Evolutionary conservation across 2,888 invertebrate genomes (phyloP).

Genomic region (Ectobius pallidus): DNA sequence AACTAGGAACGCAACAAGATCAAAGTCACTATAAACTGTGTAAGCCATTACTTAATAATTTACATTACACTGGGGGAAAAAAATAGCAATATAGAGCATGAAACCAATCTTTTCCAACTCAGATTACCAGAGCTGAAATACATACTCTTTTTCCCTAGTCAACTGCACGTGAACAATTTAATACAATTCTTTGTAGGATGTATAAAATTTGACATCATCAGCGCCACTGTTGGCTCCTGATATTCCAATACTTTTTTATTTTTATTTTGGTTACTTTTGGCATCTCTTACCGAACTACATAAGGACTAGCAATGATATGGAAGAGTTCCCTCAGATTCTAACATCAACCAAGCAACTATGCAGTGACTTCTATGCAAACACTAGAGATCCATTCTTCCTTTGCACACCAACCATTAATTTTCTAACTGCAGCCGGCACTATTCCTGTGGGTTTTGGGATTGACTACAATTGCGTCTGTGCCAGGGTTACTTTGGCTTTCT

Average conservation of each 20-base stretch:
- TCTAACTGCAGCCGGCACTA: constrained; percentile 1
- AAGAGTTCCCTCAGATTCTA: constrained; percentile 34
- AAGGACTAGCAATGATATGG: constrained; percentile 41
- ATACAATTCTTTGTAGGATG: constrained; percentile 1
- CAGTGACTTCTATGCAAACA: constrained; percentile 29
- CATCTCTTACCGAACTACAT: constrained; percentile 32
- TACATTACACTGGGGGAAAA: background rate
- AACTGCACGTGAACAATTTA: constrained; percentile 3
- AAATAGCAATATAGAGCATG: background rate
- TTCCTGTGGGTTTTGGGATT: constrained; percentile 13
- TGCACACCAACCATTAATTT: constrained; percentile 22
- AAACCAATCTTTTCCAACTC: background rate
- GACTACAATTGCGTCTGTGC: constrained; percentile 12
- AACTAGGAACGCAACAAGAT: constrained; percentile 3
- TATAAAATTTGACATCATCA: constrained; percentile 17
- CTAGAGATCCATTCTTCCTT: constrained; percentile 12
- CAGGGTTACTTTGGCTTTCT: background rate
- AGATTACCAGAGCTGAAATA: background rate
- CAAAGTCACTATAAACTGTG: constrained; percentile 7
- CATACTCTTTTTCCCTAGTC: background rate
- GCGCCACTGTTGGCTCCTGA: background rate
- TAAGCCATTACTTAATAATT: constrained; percentile 6
- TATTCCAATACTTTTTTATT: background rate
- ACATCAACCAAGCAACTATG: constrained; percentile 29
- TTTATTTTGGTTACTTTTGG: constrained; percentile 14